Percentiles rank a stretch among this genome's conserved stretches.
These are phyloP conservation scores for Notarius quadriscutis DNA, from an alignment of 2,113 vertebrate species.

Conservation along the genomic window DNA sequence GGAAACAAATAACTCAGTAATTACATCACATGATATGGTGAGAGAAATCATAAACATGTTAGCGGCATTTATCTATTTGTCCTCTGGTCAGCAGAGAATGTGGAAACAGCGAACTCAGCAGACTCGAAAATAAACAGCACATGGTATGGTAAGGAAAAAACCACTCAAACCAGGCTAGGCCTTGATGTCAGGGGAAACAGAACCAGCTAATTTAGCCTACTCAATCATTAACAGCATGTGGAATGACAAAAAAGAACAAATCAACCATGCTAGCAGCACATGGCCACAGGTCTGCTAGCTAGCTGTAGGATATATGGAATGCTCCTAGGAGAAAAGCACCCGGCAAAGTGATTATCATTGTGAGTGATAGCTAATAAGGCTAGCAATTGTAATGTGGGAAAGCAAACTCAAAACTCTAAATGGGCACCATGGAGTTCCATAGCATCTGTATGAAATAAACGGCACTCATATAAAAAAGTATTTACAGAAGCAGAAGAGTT, in stretches of 20 bases:
- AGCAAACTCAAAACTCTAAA: neutral
- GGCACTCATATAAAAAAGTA: neutral
- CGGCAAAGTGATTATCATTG: neutral
- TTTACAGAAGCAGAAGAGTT: neutral
- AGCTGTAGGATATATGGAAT: neutral
- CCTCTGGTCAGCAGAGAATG: neutral
- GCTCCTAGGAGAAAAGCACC: neutral
- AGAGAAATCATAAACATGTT: neutral
- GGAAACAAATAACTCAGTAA: neutral
- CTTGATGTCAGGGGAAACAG: neutral
- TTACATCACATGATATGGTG: neutral
- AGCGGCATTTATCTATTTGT: neutral
- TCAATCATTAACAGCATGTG: neutral
- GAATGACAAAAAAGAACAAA: neutral
- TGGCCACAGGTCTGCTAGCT: neutral
- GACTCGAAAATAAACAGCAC: neutral
- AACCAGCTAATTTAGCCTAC: neutral
- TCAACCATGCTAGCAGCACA: neutral
- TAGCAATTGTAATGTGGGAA: neutral
- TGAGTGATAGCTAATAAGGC: neutral
- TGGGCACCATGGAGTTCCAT: neutral
- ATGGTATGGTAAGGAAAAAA: neutral
- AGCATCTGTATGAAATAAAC: neutral
- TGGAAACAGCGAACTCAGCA: neutral
- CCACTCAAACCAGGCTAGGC: neutral